Conservation (phyloP, 1,140 invertebrate species). For the Cyphomyrmex costatus region DNA sequence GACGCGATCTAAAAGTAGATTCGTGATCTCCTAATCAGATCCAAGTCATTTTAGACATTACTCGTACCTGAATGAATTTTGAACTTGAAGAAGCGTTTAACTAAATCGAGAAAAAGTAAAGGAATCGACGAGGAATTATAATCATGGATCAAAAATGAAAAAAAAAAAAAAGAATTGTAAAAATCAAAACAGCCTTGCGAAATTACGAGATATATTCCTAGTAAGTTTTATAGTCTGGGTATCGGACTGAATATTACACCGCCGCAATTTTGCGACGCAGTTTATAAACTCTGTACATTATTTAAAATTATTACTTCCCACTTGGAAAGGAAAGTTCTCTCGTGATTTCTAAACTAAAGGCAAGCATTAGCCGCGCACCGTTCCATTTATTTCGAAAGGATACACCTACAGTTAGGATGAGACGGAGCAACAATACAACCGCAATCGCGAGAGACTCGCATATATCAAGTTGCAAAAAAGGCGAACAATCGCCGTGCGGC, state of each 20-base stretch:
- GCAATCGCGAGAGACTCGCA: conserved; percentile 36
- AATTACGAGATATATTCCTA: background rate
- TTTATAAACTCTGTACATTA: background rate
- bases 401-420: conserved; percentile 20
- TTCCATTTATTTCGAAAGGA: conserved; percentile 38
- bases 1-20: background rate
- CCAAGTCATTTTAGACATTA: background rate
- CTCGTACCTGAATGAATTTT: background rate
- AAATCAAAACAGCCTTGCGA: background rate
- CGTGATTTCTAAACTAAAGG: conserved; percentile 8
- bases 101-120: background rate
- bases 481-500: background rate
- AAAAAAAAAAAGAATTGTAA: background rate
- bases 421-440: conserved; percentile 22
- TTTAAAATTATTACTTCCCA: conserved; percentile 4
- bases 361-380: background rate
- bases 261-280: background rate
- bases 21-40: background rate
- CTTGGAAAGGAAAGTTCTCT: background rate
- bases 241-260: background rate
- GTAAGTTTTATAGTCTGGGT: background rate
- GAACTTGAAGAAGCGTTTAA: background rate
- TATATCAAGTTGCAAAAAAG: conserved; percentile 30
- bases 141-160: background rate
- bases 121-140: background rate